Base-by-base conservation (phyloP, 2,797 vertebrate genomes). In the Selene dorsalis region DNA sequence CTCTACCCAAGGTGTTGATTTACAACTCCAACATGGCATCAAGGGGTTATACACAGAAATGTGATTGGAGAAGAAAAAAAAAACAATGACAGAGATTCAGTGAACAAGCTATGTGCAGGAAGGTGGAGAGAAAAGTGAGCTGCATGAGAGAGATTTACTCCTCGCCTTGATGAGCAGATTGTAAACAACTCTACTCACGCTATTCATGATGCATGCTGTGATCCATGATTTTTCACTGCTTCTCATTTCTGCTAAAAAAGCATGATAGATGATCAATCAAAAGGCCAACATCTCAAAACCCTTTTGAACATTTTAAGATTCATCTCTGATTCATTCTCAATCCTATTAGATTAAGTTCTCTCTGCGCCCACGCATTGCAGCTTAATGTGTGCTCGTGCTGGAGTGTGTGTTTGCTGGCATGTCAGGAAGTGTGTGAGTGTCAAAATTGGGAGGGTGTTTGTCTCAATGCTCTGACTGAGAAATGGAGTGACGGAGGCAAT, bases 51-150 rank as follows among this genome's bases (percentile, higher is more conserved):
- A 66, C 61, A 32, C 71, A 63, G 59, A 67, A 83, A 80, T 86
- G 82, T 79, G 83, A 90, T 73, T 84, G 83, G 82, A 35, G 7
- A 35, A 35, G 7, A 1, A 74, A 82, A 41, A 75, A 75, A 69
- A 85, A 84, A 74, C 14, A 58, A 90, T 84, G 89, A 75, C 84
- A 73, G 68, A 73, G 53, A 93, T 93, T 85, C 80, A 69, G 16
- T 35, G 32, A 35, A 35, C 32, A 35, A 35, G 39, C 70, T 77
- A 64, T 74, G 85, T 85, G 83, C 65, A 80, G 77, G 68, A 84
- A 85, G 77, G 82, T 77, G 83, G 81, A 89, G 70, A 80, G 80
- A 76, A 80, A 87, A 76, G 43, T 52, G 22, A 77, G 61, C 78
- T 60, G 64, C 69, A 70, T 47, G 75, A 50, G 64, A 78, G 82